Evolutionary conservation across 2,113 vertebrate genomes (phyloP).

Genomic region (Platichthys flesus): DNA sequence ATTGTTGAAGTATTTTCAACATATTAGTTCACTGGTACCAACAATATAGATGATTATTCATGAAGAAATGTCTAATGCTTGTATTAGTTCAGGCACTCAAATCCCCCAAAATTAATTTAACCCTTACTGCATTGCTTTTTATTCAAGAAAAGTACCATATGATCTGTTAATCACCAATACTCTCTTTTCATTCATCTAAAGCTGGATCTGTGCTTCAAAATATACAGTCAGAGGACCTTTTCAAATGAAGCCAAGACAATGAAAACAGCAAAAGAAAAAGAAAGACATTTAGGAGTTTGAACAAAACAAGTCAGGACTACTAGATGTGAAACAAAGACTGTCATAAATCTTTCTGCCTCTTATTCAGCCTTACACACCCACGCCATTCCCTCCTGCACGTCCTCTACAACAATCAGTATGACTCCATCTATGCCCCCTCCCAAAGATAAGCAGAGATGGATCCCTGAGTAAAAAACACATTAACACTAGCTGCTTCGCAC

Average conservation of each 20-base stretch:
- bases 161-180: not conserved
- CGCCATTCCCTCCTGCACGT: not conserved
- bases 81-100: not conserved
- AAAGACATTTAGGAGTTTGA: not conserved
- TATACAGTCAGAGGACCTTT: not conserved
- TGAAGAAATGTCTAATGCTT: not conserved
- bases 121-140: too few relatives aligned
- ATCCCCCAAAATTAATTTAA: not conserved
- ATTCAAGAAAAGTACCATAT: too few relatives aligned
- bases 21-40: not conserved
- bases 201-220: not conserved
- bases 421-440: not conserved
- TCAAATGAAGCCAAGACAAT: constrained; percentile 4
- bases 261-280: not conserved
- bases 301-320: not conserved
- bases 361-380: constrained; percentile 25
- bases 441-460: not conserved
- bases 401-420: constrained; percentile 18
- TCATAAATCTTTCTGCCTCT: constrained; percentile 17
- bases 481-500: not conserved
- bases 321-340: constrained; percentile 1
- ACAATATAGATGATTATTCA: not conserved
- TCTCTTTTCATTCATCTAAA: not conserved
- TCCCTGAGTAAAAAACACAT: not conserved
- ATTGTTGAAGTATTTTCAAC: not conserved